Evolutionary conservation across 30 jellyfish, hydroid and myxozoan genomes (phyloP), one percentile per base, ranked within the genome.

Genomic region (Aurelia sp.): DNA sequence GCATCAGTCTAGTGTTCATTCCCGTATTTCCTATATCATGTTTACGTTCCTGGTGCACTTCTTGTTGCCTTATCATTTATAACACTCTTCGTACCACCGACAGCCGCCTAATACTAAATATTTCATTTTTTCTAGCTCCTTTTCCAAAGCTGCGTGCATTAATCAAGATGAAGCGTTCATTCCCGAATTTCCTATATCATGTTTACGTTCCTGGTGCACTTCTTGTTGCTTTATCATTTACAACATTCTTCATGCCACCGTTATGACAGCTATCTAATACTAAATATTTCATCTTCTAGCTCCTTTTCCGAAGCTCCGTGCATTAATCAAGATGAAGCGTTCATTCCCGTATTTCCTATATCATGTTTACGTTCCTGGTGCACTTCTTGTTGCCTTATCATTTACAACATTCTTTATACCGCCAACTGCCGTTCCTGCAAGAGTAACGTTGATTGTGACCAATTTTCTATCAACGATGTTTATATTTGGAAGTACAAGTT

Each of bases 241-340:
- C 96, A 19, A 86, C 96, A 52, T 86, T 86, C 58, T 86, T 38
- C 74, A 86, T 86, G n/a, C 96, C 90, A 38, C 82, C 89, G n/a
- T n/a, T n/a, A n/a, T n/a, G n/a, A n/a, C n/a, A n/a, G n/a, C n/a
- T n/a, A n/a, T n/a, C n/a, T 44, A 8, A 44, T 44, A 44, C 15
- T 44, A 44, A 20, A 13, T 65, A 6, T 72, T 41, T 50, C 64
- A 30, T 22, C 44, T 47, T 18, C 33, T 59, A 86, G 96, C 19
- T 20, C 87, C 90, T 7, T 86, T 75, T 20, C 74, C 86, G 4
- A 41, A 30, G 59, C 86, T 86, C 7, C 20, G 41, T 22, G 90
- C 88, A 2, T 33, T 63, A 3, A 17, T 86, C 68, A 77, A 38
- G 74, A 69, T 86, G 53, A 79, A 75, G 74, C 40, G 96, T 40